These are phyloP conservation scores for Synanthedon formicaeformis DNA, from an alignment of 2,888 invertebrate genomes.

Conservation along the genomic window DNA sequence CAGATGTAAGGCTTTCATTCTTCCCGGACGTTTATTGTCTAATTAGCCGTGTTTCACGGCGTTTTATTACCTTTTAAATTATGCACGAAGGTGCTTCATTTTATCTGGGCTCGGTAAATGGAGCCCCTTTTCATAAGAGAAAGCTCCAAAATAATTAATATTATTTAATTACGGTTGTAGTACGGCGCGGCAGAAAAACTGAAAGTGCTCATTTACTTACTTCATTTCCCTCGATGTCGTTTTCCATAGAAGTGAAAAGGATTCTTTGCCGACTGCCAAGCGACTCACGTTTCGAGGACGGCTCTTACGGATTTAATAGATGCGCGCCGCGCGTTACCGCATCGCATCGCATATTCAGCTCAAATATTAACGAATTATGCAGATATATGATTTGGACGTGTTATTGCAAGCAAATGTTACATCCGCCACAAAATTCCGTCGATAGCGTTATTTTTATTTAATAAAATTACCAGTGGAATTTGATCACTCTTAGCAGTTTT, in stretches of 20 bases:
- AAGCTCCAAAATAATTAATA: slow-evolving; percentile 34
- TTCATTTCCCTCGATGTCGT: too few relatives aligned
- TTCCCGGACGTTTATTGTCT: slow-evolving; percentile 28
- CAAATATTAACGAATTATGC: background rate
- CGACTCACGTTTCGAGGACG: too few relatives aligned
- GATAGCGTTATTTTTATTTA: too few relatives aligned
- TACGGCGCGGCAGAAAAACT: background rate
- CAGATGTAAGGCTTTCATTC: slow-evolving; percentile 1
- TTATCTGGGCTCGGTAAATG: slow-evolving; percentile 25
- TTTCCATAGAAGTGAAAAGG: too few relatives aligned
- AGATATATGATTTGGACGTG: background rate
- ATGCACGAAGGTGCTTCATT: slow-evolving; percentile 40
- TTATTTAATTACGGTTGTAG: slow-evolving; percentile 33
- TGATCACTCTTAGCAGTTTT: too few relatives aligned
- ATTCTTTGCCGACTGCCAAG: too few relatives aligned
- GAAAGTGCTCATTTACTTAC: too few relatives aligned
- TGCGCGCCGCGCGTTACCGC: background rate
- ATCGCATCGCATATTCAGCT: background rate
- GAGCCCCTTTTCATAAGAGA: slow-evolving; percentile 41
- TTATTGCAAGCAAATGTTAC: background rate
- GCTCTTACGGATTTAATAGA: background rate
- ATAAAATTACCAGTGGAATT: too few relatives aligned
- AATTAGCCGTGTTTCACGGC: slow-evolving; percentile 41
- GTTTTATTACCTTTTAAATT: slow-evolving; percentile 52
- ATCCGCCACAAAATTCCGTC: too few relatives aligned